Percentiles rank a stretch among this genome's conserved stretches.
Evolutionary conservation across 1,140 invertebrate genomes (phyloP).

Genomic region (Pseudomyrmex sp.): DNA sequence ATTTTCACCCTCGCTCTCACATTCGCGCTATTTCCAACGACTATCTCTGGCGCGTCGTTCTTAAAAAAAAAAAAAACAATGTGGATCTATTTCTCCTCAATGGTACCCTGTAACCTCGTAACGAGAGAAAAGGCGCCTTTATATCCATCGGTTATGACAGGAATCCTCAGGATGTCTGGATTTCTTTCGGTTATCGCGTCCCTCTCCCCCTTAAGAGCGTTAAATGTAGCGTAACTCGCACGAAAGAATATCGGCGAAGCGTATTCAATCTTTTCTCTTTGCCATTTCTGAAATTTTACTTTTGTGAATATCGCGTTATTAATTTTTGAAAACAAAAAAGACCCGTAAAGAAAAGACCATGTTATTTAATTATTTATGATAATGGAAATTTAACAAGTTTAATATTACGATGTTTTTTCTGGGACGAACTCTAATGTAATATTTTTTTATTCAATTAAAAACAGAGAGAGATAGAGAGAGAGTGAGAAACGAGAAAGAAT

Average conservation of each 20-base stretch:
- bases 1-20: conserved; percentile 10
- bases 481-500: neutral
- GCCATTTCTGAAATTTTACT: conserved; percentile 25
- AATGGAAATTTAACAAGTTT: neutral
- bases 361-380: neutral
- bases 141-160: conserved; percentile 54
- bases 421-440: no score
- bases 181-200: conserved; percentile 7
- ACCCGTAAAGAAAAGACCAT: no score
- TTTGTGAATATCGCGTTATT: neutral
- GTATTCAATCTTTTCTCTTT: conserved; percentile 44
- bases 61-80: conserved; percentile 15
- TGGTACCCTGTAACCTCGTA: conserved; percentile 16
- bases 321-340: neutral
- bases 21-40: conserved; percentile 16
- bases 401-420: no score
- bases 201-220: neutral
- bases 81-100: conserved; percentile 27
- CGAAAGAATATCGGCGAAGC: conserved; percentile 36
- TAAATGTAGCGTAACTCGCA: conserved; percentile 57
- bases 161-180: conserved; percentile 25
- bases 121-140: conserved; percentile 13
- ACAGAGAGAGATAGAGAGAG: no score
- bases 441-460: no score
- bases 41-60: neutral